phyloP scores from a whole-genome alignment of 1,140 invertebrate species.

The Bursaphelenchus mucronatus region DNA sequence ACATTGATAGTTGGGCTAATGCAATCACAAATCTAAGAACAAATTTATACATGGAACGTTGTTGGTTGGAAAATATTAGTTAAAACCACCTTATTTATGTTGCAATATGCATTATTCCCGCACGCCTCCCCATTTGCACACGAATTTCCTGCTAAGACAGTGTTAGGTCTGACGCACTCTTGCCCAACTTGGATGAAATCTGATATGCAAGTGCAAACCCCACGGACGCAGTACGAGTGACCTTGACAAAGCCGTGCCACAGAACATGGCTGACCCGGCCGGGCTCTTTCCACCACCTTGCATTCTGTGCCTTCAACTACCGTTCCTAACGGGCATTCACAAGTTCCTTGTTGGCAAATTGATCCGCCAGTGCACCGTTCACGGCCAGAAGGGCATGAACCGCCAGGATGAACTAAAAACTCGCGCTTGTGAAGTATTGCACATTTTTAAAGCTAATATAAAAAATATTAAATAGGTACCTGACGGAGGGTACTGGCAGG shows the following conservation, averaged over 20 bases:
- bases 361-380: constrained; percentile 48
- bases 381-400: constrained; percentile 39
- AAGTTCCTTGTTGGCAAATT: constrained; percentile 37
- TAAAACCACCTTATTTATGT: constrained; percentile 18
- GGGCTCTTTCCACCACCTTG: constrained; percentile 32
- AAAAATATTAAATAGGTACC: constrained; percentile 28
- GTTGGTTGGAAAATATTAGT: neutral
- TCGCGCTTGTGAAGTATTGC: too few species aligned
- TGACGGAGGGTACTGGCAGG: constrained; percentile 47
- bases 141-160: constrained; percentile 4
- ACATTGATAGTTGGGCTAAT: constrained; percentile 40
- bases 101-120: constrained; percentile 41
- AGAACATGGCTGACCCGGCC: constrained; percentile 41
- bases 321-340: constrained; percentile 41
- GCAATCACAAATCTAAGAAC: constrained; percentile 33
- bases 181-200: constrained; percentile 42
- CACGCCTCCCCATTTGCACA: constrained; percentile 45
- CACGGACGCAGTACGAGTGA: constrained; percentile 40
- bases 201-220: constrained; percentile 43
- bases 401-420: too few species aligned
- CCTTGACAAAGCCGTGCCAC: constrained; percentile 39
- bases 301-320: constrained; percentile 42
- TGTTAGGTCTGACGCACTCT: constrained; percentile 25
- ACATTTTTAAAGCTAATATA: constrained; percentile 31
- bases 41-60: too few species aligned